These are phyloP conservation scores for Podabrus alpinus DNA, from an alignment of 2,888 invertebrate genomes.

Conservation along the genomic window DNA sequence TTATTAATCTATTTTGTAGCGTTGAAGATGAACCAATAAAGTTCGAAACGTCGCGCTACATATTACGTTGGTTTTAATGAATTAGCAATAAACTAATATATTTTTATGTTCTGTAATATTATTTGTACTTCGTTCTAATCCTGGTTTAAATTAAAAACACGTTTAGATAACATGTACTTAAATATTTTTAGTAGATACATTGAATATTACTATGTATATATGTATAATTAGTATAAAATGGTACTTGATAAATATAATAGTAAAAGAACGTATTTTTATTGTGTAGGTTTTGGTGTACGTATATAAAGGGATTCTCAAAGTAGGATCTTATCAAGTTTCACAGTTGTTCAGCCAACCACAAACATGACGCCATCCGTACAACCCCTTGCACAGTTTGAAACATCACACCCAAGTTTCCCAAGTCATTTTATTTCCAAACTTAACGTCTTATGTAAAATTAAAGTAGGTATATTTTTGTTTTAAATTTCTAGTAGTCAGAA, in stretches of 20 bases:
- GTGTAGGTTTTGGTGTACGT: conserved; percentile 15
- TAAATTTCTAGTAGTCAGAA: background rate
- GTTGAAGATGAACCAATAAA: too few species aligned
- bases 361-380: conserved; percentile 51
- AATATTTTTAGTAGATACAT: too few species aligned
- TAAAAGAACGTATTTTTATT: conserved; percentile 20
- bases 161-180: too few species aligned
- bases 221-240: background rate
- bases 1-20: too few species aligned
- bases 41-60: too few species aligned
- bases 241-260: background rate
- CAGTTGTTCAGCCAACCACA: conserved; percentile 55
- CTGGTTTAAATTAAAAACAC: too few species aligned
- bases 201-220: too few species aligned
- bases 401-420: conserved; percentile 40
- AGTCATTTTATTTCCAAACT: conserved; percentile 47
- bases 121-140: too few species aligned
- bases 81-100: too few species aligned
- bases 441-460: conserved; percentile 41
- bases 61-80: too few species aligned
- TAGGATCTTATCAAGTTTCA: conserved; percentile 48
- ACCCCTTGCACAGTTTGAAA: conserved; percentile 38
- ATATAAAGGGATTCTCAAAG: conserved; percentile 26
- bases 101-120: too few species aligned
- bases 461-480: conserved; percentile 5